phyloP scores from a whole-genome alignment of 2,113 vertebrate genomes.

The Silurus meridionalis region DNA sequence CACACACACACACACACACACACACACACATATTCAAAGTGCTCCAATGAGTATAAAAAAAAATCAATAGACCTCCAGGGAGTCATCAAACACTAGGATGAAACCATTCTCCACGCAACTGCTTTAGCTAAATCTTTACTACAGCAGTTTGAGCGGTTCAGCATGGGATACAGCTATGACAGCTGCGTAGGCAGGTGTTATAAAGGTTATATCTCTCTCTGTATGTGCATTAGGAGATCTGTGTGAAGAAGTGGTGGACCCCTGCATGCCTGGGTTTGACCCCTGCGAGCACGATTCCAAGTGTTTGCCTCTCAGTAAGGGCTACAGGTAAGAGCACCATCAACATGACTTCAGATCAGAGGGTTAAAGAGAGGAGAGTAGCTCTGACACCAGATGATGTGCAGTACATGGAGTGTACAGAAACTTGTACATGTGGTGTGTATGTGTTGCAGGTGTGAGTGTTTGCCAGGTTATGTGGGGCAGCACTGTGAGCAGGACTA shows the following conservation, averaged over 20 bases:
- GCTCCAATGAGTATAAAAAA: conserved; percentile 26
- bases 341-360: conserved; percentile 21
- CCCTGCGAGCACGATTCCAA: conserved; percentile 91
- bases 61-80: conserved; percentile 12
- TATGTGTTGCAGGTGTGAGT: conserved; percentile 83
- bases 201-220: not conserved
- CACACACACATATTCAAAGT: conserved; percentile 47
- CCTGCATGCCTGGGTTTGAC: conserved; percentile 82
- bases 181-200: not conserved
- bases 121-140: not conserved
- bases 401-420: not conserved
- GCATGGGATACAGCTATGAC: conserved; percentile 3
- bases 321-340: conserved; percentile 77
- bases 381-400: not conserved
- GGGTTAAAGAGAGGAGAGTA: not conserved
- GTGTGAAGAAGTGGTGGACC: conserved; percentile 89
- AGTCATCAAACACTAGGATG: conserved; percentile 34
- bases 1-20: conserved; percentile 49
- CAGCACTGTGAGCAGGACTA: conserved; percentile 86
- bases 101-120: conserved; percentile 8
- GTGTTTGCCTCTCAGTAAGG: conserved; percentile 80
- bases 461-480: conserved; percentile 88
- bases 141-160: conserved; percentile 13
- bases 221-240: conserved; percentile 81
- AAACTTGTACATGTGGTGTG: not conserved